Evolutionary conservation across 2,888 invertebrate genomes (phyloP).

Genomic region (Flexamia atlantica): DNA sequence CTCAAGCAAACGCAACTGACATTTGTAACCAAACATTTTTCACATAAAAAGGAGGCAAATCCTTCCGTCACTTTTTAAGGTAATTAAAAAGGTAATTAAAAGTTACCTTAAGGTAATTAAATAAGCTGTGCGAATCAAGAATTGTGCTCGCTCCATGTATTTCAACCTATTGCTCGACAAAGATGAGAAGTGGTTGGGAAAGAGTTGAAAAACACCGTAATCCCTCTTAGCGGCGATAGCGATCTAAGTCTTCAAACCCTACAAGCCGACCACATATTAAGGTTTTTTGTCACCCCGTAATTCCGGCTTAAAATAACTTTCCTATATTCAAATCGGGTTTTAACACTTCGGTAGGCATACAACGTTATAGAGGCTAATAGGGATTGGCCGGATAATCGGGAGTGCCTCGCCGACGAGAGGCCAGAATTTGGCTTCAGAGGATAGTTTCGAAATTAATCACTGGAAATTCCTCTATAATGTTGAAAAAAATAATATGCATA

Average conservation of each 20-base stretch:
- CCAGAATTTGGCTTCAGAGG: neutral
- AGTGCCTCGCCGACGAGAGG: neutral
- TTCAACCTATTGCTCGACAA: slow-evolving; percentile 8
- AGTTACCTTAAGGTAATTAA: no score
- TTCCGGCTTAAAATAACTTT: slow-evolving; percentile 52
- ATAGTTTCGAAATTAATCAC: no score
- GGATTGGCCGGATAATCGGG: neutral
- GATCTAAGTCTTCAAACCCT: slow-evolving; percentile 48
- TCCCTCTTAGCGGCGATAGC: slow-evolving; percentile 35
- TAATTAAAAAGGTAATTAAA: no score
- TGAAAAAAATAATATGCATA: no score
- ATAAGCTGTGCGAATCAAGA: no score
- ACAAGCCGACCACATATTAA: slow-evolving; percentile 55
- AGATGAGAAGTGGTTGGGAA: neutral
- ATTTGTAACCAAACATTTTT: no score
- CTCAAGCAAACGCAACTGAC: no score
- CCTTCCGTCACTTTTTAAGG: no score
- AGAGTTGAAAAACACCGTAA: slow-evolving; percentile 34
- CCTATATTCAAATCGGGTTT: slow-evolving; percentile 51
- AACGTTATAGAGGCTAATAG: slow-evolving; percentile 13
- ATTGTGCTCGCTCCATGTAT: no score
- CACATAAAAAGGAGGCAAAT: no score
- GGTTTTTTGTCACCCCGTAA: slow-evolving; percentile 38
- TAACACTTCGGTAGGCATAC: slow-evolving; percentile 44
- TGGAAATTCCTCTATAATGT: no score